phyloP scores from a whole-genome alignment of 2,113 vertebrate genomes.

The Nerophis ophidion region DNA sequence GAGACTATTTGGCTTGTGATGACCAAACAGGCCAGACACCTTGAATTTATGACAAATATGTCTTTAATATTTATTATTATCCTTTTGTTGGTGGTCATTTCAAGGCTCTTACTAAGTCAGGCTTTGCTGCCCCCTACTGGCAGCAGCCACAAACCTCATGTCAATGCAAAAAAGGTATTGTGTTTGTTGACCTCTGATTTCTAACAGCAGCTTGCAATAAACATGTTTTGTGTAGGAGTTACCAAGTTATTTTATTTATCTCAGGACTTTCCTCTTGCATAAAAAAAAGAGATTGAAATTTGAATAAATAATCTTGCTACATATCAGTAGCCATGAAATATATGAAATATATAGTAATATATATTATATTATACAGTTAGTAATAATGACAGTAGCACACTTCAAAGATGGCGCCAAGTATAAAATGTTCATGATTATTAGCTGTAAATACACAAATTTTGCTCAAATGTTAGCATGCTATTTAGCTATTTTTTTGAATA shows the following conservation, averaged over 20 bases:
- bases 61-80: slow-evolving; percentile 43
- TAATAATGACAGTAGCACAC: too few relatives aligned
- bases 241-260: not conserved
- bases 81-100: slow-evolving; percentile 15
- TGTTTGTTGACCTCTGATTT: slow-evolving; percentile 33
- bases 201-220: slow-evolving; percentile 50
- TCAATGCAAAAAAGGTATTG: slow-evolving; percentile 11
- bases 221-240: slow-evolving; percentile 27
- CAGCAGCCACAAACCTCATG: slow-evolving; percentile 12
- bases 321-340: too few relatives aligned
- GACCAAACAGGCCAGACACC: not conserved
- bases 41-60: not conserved
- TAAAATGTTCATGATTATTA: too few relatives aligned
- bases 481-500: too few relatives aligned
- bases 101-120: slow-evolving; percentile 21
- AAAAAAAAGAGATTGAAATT: not conserved
- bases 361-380: too few relatives aligned
- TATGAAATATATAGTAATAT: too few relatives aligned
- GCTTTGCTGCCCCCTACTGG: slow-evolving; percentile 58
- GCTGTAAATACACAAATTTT: too few relatives aligned
- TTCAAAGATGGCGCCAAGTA: too few relatives aligned
- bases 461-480: too few relatives aligned
- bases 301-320: too few relatives aligned
- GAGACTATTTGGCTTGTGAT: slow-evolving; percentile 29
- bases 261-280: not conserved